Evolutionary conservation across 2,888 invertebrate genomes (phyloP), one percentile per base, ranked within the genome.

Genomic region (Electrophaes corylata): DNA sequence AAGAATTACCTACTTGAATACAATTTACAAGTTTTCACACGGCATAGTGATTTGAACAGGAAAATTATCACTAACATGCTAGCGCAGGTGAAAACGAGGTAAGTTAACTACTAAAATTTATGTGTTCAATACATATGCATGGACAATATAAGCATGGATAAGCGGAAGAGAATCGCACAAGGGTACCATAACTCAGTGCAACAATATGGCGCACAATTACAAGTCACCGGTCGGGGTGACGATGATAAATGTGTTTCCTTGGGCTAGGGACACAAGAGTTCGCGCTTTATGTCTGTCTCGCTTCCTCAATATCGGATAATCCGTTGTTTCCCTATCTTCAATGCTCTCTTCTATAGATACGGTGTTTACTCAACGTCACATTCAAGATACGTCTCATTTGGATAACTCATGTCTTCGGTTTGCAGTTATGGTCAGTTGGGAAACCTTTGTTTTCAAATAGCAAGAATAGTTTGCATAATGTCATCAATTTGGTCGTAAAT

Each of bases 151-250:
- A 67, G 72, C 69, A 67, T 67, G 72, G 69, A 69, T 68, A 77
- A 82, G 81, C 82, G 88, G 85, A 86, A 88, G 87, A 83, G 75
- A 83, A 83, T 83, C 73, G 72, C 75, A 73, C 64, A 66, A 70
- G 67, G 69, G 67, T 70, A 72, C 81, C 79, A 90, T 91, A 90
- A 88, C 81, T 91, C 86, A 89, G 76, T 72, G 81, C 80, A 86
- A 88, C 89, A 88, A 87, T 88, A 88, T 86, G 79, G 86, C 83
- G 76, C 76, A 88, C 88, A 90, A 91, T 90, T 90, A 90, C 89
- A 84, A 86, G 85, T 79, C 82, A 70, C 80, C 74, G 72, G 78
- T 74, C 76, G 69, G 72, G 83, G 82, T 88, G 90, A 91, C 86
- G 91, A 91, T 89, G 89, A 91, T 85, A 88, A 87, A 91, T 89